A percentile compares a stretch with the other conserved stretches of the same genome.
Evolutionary conservation across 2,797 vertebrate genomes (phyloP).

Genomic region (Centropyge bicolor): DNA sequence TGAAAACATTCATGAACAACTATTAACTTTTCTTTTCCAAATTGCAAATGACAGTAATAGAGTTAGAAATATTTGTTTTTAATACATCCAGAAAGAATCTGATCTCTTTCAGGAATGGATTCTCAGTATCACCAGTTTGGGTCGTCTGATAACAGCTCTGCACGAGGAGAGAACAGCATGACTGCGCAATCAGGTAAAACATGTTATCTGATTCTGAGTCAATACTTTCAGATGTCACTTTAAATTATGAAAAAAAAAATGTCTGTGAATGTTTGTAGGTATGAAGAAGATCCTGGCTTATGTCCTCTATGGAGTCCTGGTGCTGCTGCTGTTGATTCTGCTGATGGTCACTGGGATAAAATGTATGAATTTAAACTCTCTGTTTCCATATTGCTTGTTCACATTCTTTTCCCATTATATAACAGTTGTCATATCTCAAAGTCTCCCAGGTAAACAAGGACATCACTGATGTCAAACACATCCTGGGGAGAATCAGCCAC

Average conservation of each 20-base stretch:
- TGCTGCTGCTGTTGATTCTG: slow-evolving; percentile 78
- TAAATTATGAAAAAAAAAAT: background rate
- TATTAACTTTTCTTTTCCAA: background rate
- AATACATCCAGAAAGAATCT: background rate
- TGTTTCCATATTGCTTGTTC: background rate
- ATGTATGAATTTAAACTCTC: slow-evolving; percentile 62
- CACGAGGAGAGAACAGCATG: background rate
- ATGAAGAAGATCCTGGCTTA: slow-evolving; percentile 55
- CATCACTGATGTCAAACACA: slow-evolving; percentile 66
- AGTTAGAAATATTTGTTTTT: accelerated
- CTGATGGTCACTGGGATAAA: slow-evolving; percentile 79
- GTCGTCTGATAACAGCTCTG: slow-evolving; percentile 26
- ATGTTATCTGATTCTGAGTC: background rate
- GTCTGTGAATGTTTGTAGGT: slow-evolving; percentile 59
- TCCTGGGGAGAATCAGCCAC: slow-evolving; percentile 44
- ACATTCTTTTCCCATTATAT: background rate
- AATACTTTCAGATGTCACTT: background rate
- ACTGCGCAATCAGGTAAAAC: slow-evolving; percentile 49
- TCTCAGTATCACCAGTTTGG: slow-evolving; percentile 71
- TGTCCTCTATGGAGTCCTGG: slow-evolving; percentile 69
- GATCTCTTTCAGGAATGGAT: slow-evolving; percentile 70
- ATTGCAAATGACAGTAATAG: background rate
- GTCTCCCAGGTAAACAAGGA: slow-evolving; percentile 77
- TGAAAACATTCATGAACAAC: background rate
- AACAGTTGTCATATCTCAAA: slow-evolving; percentile 28